A percentile compares a stretch with the other conserved stretches of the same genome.
Conservation (phyloP, 2,797 vertebrate genomes). For the Sebastes elongatus region DNA sequence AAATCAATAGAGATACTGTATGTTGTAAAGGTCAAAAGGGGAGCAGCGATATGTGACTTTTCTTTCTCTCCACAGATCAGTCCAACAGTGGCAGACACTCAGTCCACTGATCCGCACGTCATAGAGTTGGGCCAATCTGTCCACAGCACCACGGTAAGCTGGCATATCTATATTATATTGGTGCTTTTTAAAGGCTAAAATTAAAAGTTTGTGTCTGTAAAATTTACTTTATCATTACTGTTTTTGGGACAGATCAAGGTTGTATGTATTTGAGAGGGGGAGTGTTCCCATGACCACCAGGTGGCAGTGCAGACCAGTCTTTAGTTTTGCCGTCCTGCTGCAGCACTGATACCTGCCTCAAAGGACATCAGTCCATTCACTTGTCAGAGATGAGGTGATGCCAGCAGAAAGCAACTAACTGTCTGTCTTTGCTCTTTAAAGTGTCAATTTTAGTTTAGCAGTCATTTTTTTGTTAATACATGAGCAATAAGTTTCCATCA, state of each 20-base stretch:
- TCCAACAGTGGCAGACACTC: constrained; percentile 84
- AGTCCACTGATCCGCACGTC: constrained; percentile 82
- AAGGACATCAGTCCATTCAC: neutral
- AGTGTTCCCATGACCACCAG: constrained; percentile 50
- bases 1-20: neutral
- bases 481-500: neutral
- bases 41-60: neutral
- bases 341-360: neutral
- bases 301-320: constrained; percentile 52
- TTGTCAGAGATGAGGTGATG: neutral
- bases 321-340: neutral
- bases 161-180: neutral
- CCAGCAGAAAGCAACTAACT: neutral
- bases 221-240: neutral
- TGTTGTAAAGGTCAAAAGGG: neutral
- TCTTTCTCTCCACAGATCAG: constrained; percentile 81
- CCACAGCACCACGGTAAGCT: constrained; percentile 67
- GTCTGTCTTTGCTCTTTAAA: neutral
- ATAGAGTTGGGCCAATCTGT: constrained; percentile 77
- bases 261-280: neutral
- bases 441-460: neutral
- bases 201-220: neutral
- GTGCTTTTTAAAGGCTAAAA: neutral
- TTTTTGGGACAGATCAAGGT: neutral
- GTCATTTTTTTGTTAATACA: neutral